A percentile compares a stretch with the other conserved stretches of the same genome.
Conservation (phyloP, 2,113 vertebrate species). For the Coptodon bakossiorum region DNA sequence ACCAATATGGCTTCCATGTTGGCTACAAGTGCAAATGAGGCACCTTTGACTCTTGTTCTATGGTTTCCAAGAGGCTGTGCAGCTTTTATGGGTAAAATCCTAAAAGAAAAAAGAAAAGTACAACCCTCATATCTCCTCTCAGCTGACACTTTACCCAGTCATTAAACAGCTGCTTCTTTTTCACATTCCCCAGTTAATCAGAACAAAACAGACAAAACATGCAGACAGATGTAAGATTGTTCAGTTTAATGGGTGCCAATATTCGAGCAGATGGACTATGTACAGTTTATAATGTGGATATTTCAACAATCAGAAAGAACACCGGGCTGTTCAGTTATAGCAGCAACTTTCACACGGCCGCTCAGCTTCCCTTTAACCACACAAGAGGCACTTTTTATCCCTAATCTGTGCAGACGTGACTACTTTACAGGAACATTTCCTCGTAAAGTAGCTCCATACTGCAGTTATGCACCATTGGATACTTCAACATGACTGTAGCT, state of each 20-base stretch:
- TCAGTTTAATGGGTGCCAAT: constrained; percentile 40
- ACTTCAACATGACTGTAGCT: constrained; percentile 63
- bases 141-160: constrained; percentile 12
- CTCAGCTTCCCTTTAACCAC: neutral
- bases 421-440: neutral
- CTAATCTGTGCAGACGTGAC: neutral
- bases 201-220: constrained; percentile 1
- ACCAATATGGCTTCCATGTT: neutral
- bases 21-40: neutral
- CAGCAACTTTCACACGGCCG: neutral
- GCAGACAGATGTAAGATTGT: neutral
- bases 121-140: neutral
- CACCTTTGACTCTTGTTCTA: neutral
- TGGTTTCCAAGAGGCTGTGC: neutral
- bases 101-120: neutral
- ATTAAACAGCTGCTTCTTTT: neutral
- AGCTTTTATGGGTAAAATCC: neutral
- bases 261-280: neutral
- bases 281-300: neutral
- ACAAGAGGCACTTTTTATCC: neutral
- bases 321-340: neutral
- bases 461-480: constrained; percentile 19
- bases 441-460: neutral
- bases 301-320: neutral
- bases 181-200: neutral